phyloP scores from a whole-genome alignment of 2,888 invertebrate species.

The Junonia oenone region DNA sequence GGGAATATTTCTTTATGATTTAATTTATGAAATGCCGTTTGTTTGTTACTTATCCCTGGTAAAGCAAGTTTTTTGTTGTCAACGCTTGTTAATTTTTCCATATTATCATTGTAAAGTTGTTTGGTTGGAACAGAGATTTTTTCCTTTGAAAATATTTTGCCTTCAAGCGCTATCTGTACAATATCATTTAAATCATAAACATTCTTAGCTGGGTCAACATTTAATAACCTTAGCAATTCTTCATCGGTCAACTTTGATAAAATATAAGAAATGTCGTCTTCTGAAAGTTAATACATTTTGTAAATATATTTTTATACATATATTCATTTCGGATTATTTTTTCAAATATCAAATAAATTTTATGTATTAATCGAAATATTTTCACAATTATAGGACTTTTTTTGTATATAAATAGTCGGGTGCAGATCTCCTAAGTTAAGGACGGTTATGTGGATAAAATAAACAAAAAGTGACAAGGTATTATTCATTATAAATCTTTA shows the following conservation, averaged over 20 bases:
- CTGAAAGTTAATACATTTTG: slow-evolving; percentile 42
- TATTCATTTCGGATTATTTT: no score
- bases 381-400: no score
- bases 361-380: no score
- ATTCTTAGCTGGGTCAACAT: slow-evolving; percentile 49
- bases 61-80: slow-evolving; percentile 31
- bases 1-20: slow-evolving; percentile 53
- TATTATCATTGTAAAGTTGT: slow-evolving; percentile 9
- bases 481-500: no score
- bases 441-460: no score
- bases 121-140: not conserved
- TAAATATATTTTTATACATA: no score
- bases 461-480: no score
- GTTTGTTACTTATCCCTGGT: slow-evolving; percentile 31
- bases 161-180: slow-evolving; percentile 39
- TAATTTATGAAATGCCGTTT: slow-evolving; percentile 48
- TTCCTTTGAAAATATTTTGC: slow-evolving; percentile 7
- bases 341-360: no score
- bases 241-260: slow-evolving; percentile 62
- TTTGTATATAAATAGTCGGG: no score
- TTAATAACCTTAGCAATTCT: slow-evolving; percentile 55
- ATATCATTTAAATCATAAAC: slow-evolving; percentile 55
- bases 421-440: no score
- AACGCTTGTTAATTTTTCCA: not conserved
- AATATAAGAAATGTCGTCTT: slow-evolving; percentile 52